Conservation (phyloP, 1,140 invertebrate species). For the Trypoxylus dichotomus region DNA sequence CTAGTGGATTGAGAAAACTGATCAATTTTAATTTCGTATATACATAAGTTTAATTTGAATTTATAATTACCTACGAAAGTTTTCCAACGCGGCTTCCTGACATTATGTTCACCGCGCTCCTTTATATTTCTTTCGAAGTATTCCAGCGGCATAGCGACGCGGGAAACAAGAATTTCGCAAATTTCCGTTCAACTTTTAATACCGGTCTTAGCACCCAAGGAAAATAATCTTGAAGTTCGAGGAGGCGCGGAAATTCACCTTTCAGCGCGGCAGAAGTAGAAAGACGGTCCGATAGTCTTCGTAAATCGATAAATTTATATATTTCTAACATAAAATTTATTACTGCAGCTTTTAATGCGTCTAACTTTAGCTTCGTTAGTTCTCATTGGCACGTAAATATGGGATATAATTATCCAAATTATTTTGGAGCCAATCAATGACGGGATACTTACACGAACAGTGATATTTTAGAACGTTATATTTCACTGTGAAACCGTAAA, state of each 20-base stretch:
- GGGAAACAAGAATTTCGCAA: background rate
- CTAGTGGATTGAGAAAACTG: background rate
- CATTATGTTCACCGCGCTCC: background rate
- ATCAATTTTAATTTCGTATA: background rate
- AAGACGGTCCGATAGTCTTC: background rate
- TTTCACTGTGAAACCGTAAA: too few species aligned
- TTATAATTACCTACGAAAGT: background rate
- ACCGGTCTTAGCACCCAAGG: background rate
- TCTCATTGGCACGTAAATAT: too few species aligned
- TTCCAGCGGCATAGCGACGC: background rate
- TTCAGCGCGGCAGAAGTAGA: background rate
- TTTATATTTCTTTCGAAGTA: background rate
- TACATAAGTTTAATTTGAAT: background rate
- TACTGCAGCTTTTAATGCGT: too few species aligned
- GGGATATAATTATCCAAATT: too few species aligned
- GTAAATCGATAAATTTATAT: too few species aligned
- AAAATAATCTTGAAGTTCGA: background rate
- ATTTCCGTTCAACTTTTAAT: background rate
- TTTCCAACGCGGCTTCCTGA: background rate
- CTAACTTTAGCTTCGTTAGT: too few species aligned
- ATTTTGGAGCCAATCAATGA: too few species aligned
- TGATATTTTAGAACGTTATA: too few species aligned
- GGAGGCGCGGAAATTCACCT: background rate
- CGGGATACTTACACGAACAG: too few species aligned
- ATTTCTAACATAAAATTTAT: too few species aligned